A percentile compares a stretch with the other conserved stretches of the same genome.
phyloP scores from a whole-genome alignment of 2,888 invertebrate species.

The Mamestra brassicae region DNA sequence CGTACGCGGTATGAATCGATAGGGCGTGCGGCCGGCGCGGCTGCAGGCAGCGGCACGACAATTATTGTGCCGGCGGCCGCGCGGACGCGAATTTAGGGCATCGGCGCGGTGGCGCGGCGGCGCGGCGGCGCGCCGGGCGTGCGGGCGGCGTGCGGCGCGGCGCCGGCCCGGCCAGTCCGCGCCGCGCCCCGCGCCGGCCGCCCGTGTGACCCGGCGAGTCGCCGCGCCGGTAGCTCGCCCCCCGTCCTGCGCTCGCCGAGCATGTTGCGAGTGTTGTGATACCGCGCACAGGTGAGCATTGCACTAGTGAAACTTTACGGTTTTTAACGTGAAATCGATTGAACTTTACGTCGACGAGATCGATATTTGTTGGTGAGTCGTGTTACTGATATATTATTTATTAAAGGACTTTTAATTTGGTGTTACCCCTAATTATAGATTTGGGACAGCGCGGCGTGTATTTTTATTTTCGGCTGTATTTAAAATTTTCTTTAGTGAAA shows the following conservation, averaged over 20 bases:
- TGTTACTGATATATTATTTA: conserved; percentile 79
- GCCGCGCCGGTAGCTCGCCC: conserved; percentile 61
- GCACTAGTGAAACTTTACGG: conserved; percentile 77
- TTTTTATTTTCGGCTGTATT: conserved; percentile 31
- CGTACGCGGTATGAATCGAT: conserved; percentile 84
- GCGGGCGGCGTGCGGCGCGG: conserved; percentile 73
- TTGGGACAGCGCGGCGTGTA: conserved; percentile 58
- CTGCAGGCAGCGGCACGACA: conserved; percentile 87
- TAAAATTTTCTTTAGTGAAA: conserved; percentile 37
- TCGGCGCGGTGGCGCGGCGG: conserved; percentile 80
- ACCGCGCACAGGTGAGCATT: conserved; percentile 81
- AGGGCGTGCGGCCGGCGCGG: conserved; percentile 84
- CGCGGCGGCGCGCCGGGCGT: conserved; percentile 68
- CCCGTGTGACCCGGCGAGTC: conserved; percentile 71
- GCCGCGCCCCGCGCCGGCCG: conserved; percentile 82
- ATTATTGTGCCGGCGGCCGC: conserved; percentile 85
- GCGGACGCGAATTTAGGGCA: conserved; percentile 89
- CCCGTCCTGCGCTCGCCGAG: conserved; percentile 68
- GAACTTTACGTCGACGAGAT: conserved; percentile 77
- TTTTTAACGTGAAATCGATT: conserved; percentile 81
- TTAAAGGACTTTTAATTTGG: conserved; percentile 73
- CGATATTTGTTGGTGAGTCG: conserved; percentile 81
- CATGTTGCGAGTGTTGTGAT: conserved; percentile 77
- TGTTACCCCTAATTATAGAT: conserved; percentile 73
- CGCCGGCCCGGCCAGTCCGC: conserved; percentile 76